Percentiles rank a stretch among this genome's conserved stretches.
phyloP scores from a whole-genome alignment of 2,113 vertebrate species.

The Pristiophorus japonicus region DNA sequence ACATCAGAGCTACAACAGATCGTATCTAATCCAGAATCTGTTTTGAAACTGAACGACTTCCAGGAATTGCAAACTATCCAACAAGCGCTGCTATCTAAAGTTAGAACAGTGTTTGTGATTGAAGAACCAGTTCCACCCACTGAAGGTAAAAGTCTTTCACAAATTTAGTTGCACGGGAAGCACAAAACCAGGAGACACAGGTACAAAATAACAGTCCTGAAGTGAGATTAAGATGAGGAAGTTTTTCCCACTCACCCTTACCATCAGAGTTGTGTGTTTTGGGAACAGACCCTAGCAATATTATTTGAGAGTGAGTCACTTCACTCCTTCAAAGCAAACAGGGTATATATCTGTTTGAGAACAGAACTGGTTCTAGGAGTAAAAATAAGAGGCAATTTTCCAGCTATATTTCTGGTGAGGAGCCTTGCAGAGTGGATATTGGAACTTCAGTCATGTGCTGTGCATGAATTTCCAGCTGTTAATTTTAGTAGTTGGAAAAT shows the following conservation, averaged over 20 bases:
- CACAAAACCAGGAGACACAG: background rate
- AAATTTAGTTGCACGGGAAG: background rate
- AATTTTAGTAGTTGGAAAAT: background rate
- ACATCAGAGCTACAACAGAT: constrained; percentile 67
- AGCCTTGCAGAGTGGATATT: background rate
- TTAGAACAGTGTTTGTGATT: background rate
- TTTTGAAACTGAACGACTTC: constrained; percentile 52
- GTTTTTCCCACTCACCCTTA: background rate
- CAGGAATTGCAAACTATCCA: constrained; percentile 42
- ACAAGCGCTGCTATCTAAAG: constrained; percentile 39
- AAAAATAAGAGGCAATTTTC: background rate
- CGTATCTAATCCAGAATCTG: constrained; percentile 63
- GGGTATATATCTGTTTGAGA: background rate
- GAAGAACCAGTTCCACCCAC: background rate
- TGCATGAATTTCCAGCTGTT: background rate
- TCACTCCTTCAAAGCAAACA: too few species aligned
- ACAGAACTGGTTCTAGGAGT: background rate
- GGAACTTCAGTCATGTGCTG: background rate
- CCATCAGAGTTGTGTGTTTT: background rate
- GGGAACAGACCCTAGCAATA: too few species aligned
- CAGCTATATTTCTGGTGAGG: background rate
- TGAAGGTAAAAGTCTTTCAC: background rate
- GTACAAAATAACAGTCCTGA: background rate
- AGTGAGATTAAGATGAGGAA: background rate
- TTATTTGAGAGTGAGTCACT: too few species aligned